Evolutionary conservation across 2,113 vertebrate genomes (phyloP), one percentile per base, ranked within the genome.

Genomic region (Lota lota): DNA sequence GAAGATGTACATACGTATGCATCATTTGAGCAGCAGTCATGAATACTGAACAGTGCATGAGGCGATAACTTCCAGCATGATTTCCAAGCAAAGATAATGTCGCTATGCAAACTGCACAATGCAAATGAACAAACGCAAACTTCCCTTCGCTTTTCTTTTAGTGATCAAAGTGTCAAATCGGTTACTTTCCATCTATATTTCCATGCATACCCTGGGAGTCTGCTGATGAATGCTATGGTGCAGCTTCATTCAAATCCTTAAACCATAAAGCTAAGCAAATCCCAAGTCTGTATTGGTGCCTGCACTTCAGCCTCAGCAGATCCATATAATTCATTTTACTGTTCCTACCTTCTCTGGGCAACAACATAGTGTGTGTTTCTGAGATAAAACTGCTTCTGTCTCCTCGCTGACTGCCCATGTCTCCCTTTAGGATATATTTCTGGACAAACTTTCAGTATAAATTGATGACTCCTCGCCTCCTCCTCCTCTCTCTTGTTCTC

Each of bases 321-420:
- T 10, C 61, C 33, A 21, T 74, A 58, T 22, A 78, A 67, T 74
- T 76, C 64, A 79, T 67, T 72, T 86, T 85, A 79, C 74, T 19
- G 4, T 15, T 16, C 16, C 40, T 1, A 22, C 20, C 15, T 53
- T 66, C 15, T 7, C 24, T 5, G 12, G 18, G 65, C 69, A 83
- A 73, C 77, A 82, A 78, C 67, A 59, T 73, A 73, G 72, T 12
- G 12, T 72, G 68, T 40, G 61, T 40, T 67, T 78, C 24, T 70
- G 56, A 66, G 73, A 78, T 84, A 79, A 79, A 68, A 72, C 61
- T 50, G 3, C 75, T 74, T 68, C 69, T 72, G 63, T 79, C 74
- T 74, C 57, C 36, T 50, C 73, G 71, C 74, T 0, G 61, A 72
- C 65, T 63, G 40, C 54, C 53, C 63, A 69, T 63, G 80, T 73